phyloP scores from a whole-genome alignment of 2,113 vertebrate genomes.

The Nerophis lumbriciformis region DNA sequence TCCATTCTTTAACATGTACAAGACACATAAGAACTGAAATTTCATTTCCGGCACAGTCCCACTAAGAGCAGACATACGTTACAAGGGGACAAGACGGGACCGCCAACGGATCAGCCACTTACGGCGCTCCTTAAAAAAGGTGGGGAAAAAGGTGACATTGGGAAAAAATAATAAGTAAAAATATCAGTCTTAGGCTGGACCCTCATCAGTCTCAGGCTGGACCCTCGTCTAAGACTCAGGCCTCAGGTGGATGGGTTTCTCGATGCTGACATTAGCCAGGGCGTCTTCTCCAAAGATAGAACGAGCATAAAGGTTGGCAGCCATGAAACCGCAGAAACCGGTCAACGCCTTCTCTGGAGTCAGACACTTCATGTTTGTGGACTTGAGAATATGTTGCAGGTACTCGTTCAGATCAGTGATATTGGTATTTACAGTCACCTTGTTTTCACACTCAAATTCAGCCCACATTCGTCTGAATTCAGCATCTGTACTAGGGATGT shows the following conservation, averaged over 20 bases:
- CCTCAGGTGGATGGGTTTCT: conserved; percentile 95
- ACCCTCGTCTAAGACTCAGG: conserved; percentile 91
- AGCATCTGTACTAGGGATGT: conserved; percentile 94
- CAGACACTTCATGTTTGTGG: conserved; percentile 98
- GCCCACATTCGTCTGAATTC: conserved; percentile 99
- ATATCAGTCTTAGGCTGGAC: too few species aligned
- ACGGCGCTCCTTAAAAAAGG: too few species aligned
- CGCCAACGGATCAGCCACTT: too few species aligned
- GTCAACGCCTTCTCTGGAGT: conserved; percentile 98
- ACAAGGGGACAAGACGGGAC: too few species aligned
- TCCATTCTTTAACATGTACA: too few species aligned
- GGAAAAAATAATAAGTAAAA: too few species aligned
- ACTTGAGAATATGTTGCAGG: conserved; percentile 92
- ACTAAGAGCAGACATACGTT: too few species aligned
- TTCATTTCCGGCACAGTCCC: too few species aligned
- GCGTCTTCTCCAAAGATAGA: conserved; percentile 99
- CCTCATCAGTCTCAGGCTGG: too few species aligned
- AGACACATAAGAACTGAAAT: too few species aligned
- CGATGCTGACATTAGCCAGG: conserved; percentile 97
- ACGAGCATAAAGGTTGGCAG: conserved; percentile 95
- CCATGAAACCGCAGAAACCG: conserved; percentile 98
- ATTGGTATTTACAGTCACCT: conserved; percentile 98
- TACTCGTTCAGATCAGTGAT: conserved; percentile 95
- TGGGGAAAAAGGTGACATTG: too few species aligned
- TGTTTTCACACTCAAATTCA: conserved; percentile 99